Conservation (phyloP, 2,113 vertebrate genomes). For the Ptilonorhynchus violaceus region DNA sequence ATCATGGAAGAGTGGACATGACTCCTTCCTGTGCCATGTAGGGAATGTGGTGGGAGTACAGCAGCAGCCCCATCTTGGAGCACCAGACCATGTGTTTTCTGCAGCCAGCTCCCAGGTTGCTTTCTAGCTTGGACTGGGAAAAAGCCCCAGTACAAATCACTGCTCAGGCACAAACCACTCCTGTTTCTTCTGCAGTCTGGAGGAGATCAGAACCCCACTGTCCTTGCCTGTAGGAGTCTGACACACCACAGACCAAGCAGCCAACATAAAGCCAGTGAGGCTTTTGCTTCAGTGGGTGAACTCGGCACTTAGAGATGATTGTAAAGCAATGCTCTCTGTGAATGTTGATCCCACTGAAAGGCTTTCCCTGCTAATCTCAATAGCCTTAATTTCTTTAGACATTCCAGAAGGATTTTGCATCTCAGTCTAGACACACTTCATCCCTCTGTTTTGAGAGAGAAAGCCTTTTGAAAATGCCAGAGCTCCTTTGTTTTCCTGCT, state of each 20-base stretch:
- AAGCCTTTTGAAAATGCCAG: slow-evolving; percentile 41
- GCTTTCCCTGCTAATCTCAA: slow-evolving; percentile 31
- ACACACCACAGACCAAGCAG: background rate
- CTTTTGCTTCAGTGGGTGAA: background rate
- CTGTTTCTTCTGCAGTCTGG: background rate
- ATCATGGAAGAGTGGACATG: no score
- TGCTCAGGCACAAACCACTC: background rate
- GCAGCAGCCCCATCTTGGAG: background rate
- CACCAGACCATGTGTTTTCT: background rate
- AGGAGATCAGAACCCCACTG: background rate
- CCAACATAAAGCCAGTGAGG: background rate
- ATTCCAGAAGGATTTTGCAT: slow-evolving; percentile 45
- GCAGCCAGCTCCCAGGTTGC: rapidly evolving
- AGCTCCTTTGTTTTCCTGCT: slow-evolving; percentile 34
- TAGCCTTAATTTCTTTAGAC: slow-evolving; percentile 42
- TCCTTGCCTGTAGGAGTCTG: background rate
- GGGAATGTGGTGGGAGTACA: background rate
- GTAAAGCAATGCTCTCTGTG: background rate
- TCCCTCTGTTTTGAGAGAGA: slow-evolving; percentile 44
- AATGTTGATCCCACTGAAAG: slow-evolving; percentile 39
- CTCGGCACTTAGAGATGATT: background rate
- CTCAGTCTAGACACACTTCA: slow-evolving; percentile 59
- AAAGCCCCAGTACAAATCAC: background rate
- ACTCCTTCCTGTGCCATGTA: rapidly evolving
- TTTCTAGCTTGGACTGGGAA: background rate